Percentiles rank a stretch among this genome's conserved stretches.
Evolutionary conservation across 2,888 invertebrate species (phyloP).

Genomic region (Ichneumoninae sp.): DNA sequence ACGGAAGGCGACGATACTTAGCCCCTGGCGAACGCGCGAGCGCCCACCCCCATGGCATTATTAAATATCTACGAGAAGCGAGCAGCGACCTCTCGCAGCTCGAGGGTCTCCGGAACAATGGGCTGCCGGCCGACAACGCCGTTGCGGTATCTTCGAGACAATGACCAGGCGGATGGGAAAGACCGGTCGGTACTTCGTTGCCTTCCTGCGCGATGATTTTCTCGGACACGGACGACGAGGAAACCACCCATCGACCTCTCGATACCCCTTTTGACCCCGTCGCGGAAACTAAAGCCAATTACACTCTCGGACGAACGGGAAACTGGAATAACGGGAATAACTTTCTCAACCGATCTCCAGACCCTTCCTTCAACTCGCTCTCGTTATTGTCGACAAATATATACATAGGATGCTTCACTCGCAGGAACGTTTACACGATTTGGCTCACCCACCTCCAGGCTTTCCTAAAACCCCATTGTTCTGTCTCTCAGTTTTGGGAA

Average conservation of each 20-base stretch:
- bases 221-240: not conserved
- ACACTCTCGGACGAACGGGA: not conserved
- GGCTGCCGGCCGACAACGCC: conserved; percentile 6
- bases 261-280: not conserved
- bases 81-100: conserved; percentile 31
- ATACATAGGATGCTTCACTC: no score
- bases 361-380: not conserved
- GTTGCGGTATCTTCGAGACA: conserved; percentile 54
- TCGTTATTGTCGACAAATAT: not conserved
- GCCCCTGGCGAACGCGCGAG: not conserved
- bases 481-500: no score
- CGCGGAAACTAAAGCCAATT: not conserved
- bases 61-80: conserved; percentile 53
- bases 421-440: no score
- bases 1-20: conserved; percentile 28
- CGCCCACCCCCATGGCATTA: conserved; percentile 49
- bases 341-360: not conserved
- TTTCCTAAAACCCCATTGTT: no score
- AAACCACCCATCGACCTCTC: not conserved
- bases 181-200: not conserved
- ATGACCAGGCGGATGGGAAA: conserved; percentile 25
- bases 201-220: conserved; percentile 9
- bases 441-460: no score
- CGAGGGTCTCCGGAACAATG: conserved; percentile 28
- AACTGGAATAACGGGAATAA: not conserved